Percentiles rank a stretch among this genome's conserved stretches.
phyloP scores from a whole-genome alignment of 2,888 invertebrate genomes.

The Noctuana brunneofusca region DNA sequence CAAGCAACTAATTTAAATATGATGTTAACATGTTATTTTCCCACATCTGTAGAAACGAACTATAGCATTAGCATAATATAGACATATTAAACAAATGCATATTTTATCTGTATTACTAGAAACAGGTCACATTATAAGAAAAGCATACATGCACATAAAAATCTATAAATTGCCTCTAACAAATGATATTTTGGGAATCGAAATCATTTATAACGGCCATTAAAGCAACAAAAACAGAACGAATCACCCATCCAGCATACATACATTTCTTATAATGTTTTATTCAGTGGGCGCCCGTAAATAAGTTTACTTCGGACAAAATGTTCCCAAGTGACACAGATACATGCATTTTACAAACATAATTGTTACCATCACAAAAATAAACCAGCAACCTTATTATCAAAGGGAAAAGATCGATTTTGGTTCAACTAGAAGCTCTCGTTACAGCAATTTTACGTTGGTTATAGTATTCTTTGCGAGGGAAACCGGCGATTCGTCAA shows the following conservation, averaged over 20 bases:
- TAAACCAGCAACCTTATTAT: conserved; percentile 29
- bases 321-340: conserved; percentile 74
- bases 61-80: too few species aligned
- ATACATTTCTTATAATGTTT: conserved; percentile 58
- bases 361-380: conserved; percentile 14
- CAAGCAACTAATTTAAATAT: too few species aligned
- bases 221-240: conserved; percentile 32
- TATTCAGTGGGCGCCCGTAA: conserved; percentile 60
- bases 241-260: conserved; percentile 27
- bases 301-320: conserved; percentile 80
- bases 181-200: conserved; percentile 24
- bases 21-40: too few species aligned
- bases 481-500: conserved; percentile 76
- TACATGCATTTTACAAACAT: conserved; percentile 63
- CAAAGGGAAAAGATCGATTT: background rate
- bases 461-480: conserved; percentile 68
- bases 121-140: background rate
- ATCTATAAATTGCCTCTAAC: background rate
- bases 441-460: conserved; percentile 41
- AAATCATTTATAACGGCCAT: conserved; percentile 30
- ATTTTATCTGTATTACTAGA: too few species aligned
- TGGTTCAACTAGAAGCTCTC: background rate
- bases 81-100: too few species aligned
- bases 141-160: background rate
- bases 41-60: too few species aligned